Evolutionary conservation across 2,113 vertebrate genomes (phyloP).

Genomic region (Lethenteron camtschaticum): DNA sequence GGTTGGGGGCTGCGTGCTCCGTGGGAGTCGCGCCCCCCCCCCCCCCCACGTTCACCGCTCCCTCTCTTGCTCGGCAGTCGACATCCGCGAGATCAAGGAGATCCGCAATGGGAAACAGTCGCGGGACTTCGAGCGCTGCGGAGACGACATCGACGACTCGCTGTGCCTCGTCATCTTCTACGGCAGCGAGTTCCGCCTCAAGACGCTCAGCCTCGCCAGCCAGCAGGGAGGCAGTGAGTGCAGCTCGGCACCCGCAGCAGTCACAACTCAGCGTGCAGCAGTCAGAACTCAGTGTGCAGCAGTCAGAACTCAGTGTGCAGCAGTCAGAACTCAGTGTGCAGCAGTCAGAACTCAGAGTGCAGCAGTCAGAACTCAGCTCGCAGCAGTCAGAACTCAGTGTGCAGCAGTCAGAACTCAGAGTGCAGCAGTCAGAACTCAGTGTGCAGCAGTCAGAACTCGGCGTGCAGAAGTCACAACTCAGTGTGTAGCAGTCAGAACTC

Average conservation of each 20-base stretch:
- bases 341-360: no score
- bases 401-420: no score
- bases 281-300: no score
- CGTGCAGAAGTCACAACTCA: no score
- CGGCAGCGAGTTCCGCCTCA: conserved; percentile 75
- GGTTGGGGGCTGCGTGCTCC: not conserved
- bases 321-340: no score
- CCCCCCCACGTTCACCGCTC: not conserved
- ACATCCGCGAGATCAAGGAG: conserved; percentile 90
- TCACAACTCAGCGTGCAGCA: no score
- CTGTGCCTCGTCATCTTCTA: conserved; percentile 91
- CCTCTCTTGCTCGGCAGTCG: conserved; percentile 26
- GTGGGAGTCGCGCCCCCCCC: not conserved
- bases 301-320: no score
- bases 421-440: no score
- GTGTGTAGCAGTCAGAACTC: no score
- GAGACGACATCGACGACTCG: conserved; percentile 62
- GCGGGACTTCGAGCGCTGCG: conserved; percentile 75
- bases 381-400: no score
- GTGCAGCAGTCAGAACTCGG: no score
- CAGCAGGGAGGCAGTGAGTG: conserved; percentile 6
- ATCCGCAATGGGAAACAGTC: conserved; percentile 73
- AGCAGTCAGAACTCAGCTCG: no score
- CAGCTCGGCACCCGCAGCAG: not conserved
- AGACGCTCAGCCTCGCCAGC: conserved; percentile 88